Base-by-base conservation (phyloP, 2,888 invertebrate species). In the Erebia aethiops region DNA sequence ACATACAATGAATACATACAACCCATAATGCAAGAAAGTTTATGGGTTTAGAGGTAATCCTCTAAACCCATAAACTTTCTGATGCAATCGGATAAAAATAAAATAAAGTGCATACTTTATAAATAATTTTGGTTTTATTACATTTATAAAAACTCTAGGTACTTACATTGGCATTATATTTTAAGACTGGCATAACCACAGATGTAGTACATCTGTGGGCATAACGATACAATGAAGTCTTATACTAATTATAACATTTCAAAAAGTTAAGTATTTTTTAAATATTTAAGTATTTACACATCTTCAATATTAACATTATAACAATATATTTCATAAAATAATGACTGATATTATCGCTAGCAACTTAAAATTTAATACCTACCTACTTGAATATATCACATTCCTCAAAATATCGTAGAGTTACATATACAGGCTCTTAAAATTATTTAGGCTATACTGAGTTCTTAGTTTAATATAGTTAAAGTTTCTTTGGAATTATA, bases 291-390 rank as follows among this genome's bases (percentile, higher is more conserved):
- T n/a, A 8, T 83, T 86, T 85, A 85, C 87, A 88, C 87, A 83
- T 83, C 79, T 82, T 77, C 79, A 83, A 84, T 77, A 82, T 81
- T 82, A 70, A 71, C 54, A 70, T 70, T 69, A 73, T 76, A 77
- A 78, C 76, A 77, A 78, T 67, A 77, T 81, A 81, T 81, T 75
- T 79, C 79, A 82, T 86, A 86, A 80, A 84, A 83, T 87, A 87
- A 87, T 91, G 90, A 91, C 91, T 91, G 84, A 82, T 83, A 82
- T 82, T 81, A 80, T 75, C 77, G 16, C 80, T 82, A 65, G 56
- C 62, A 69, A 71, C 66, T 57, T 74, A 49, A 67, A 56, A 73
- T 57, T 46, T 62, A 71, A 68, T 57, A 13, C 1, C 56, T 69
- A 74, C 60, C 62, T 73, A 73, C 26, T 64, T 67, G 72, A 71